Percentiles rank a stretch among this genome's conserved stretches.
phyloP scores from a whole-genome alignment of 1,140 invertebrate genomes.

The Sitodiplosis mosellana region DNA sequence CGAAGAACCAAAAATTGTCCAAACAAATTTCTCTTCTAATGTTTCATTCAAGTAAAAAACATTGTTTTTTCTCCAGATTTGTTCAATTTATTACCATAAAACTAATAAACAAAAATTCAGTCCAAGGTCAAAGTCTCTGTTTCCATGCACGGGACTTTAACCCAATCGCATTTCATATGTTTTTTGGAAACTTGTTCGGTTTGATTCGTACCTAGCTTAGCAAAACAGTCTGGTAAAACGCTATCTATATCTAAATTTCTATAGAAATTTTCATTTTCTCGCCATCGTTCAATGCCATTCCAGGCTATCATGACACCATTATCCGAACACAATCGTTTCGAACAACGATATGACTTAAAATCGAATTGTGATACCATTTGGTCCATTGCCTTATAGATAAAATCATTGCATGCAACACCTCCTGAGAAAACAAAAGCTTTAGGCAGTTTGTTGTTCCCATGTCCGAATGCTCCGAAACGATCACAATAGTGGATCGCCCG shows the following conservation, averaged over 20 bases:
- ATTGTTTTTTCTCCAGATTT: too few relatives aligned
- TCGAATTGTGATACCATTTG: constrained; percentile 44
- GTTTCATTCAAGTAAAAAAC: too few relatives aligned
- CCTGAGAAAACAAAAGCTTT: constrained; percentile 58
- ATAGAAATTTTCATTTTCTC: constrained; percentile 25
- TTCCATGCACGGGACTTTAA: too few relatives aligned
- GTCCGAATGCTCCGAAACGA: constrained; percentile 34
- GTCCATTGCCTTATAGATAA: constrained; percentile 48
- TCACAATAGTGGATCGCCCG: constrained; percentile 63
- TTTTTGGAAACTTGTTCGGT: too few relatives aligned
- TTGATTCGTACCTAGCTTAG: too few relatives aligned
- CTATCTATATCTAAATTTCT: constrained; percentile 27
- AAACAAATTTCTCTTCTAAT: too few relatives aligned
- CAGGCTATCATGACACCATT: constrained; percentile 99
- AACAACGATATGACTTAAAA: constrained; percentile 54
- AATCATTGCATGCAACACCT: constrained; percentile 86
- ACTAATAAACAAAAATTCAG: too few relatives aligned
- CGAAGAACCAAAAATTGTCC: too few relatives aligned
- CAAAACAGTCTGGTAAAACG: too few relatives aligned
- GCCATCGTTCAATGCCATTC: constrained; percentile 75
- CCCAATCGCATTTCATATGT: too few relatives aligned
- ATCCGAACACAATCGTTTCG: constrained; percentile 80
- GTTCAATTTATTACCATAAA: too few relatives aligned
- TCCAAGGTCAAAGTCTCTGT: too few relatives aligned
- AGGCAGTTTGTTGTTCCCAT: constrained; percentile 28